phyloP scores from a whole-genome alignment of 30 jellyfish, hydroid and myxozoan species.

The Chrysaora quinquecirrha region DNA sequence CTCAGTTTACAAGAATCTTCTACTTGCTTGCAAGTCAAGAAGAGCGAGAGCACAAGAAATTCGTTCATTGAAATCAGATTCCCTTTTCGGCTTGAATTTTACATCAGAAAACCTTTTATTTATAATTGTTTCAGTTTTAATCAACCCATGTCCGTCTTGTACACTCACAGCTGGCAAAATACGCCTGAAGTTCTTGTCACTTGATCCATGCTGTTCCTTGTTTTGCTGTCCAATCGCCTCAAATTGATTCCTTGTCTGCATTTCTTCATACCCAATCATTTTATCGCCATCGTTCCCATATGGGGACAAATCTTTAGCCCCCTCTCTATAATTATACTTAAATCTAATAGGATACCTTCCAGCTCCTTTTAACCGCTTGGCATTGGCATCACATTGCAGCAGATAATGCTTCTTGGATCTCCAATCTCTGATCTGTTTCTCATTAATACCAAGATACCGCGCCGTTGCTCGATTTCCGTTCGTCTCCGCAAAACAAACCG shows the following conservation, averaged over 20 bases:
- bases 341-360: conserved; percentile 62
- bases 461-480: conserved; percentile 95
- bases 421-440: conserved; percentile 89
- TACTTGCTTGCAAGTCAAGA: conserved; percentile 58
- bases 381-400: conserved; percentile 71
- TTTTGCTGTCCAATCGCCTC: not conserved
- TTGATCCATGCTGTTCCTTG: not conserved
- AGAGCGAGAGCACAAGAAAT: conserved; percentile 84
- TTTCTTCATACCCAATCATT: not conserved
- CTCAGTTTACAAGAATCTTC: too few relatives aligned
- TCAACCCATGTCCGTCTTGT: not conserved
- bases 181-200: not conserved
- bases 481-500: conserved; percentile 78
- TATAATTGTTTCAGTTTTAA: not conserved
- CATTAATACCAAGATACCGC: conserved; percentile 81
- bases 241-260: too few relatives aligned
- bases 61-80: conserved; percentile 68
- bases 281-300: not conserved
- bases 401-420: conserved; percentile 71
- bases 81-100: conserved; percentile 31
- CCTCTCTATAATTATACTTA: not conserved
- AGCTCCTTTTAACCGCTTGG: conserved; percentile 91
- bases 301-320: not conserved
- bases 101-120: not conserved
- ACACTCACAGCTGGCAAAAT: not conserved